These are phyloP conservation scores for Caenorhabditis sulstoni DNA, from an alignment of 2,888 invertebrate genomes.

Conservation along the genomic window DNA sequence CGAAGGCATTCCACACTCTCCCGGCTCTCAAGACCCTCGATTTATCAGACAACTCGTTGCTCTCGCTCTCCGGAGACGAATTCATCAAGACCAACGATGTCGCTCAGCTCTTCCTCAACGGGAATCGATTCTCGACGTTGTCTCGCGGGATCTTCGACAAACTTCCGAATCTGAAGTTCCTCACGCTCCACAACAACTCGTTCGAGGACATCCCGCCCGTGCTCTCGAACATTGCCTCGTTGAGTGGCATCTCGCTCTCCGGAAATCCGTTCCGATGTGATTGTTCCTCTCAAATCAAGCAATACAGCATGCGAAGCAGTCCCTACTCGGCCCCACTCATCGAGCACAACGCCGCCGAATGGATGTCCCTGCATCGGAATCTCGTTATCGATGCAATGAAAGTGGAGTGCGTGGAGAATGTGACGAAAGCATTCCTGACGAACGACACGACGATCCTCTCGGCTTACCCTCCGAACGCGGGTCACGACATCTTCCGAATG, in stretches of 20 bases:
- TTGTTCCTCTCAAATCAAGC: slow-evolving; percentile 57
- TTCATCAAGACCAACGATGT: slow-evolving; percentile 68
- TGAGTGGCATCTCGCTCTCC: slow-evolving; percentile 68
- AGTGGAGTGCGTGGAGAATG: slow-evolving; percentile 78
- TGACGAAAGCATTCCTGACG: slow-evolving; percentile 73
- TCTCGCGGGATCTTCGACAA: slow-evolving; percentile 62
- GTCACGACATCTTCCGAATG: slow-evolving; percentile 75
- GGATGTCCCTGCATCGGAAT: slow-evolving; percentile 57
- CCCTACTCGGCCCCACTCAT: slow-evolving; percentile 25
- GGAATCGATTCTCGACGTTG: slow-evolving; percentile 66
- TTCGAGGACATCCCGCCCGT: slow-evolving; percentile 63
- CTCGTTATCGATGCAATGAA: slow-evolving; percentile 69
- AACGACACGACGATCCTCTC: slow-evolving; percentile 79
- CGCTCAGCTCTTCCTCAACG: slow-evolving; percentile 70
- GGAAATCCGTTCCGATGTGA: slow-evolving; percentile 80
- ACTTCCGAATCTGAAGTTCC: slow-evolving; percentile 70
- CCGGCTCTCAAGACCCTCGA: slow-evolving; percentile 73
- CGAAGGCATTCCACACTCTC: slow-evolving; percentile 77
- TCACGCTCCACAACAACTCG: slow-evolving; percentile 74
- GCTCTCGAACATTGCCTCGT: slow-evolving; percentile 34
- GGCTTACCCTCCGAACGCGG: slow-evolving; percentile 73
- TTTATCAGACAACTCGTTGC: slow-evolving; percentile 72
- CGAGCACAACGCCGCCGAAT: slow-evolving; percentile 62
- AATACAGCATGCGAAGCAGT: slow-evolving; percentile 1
- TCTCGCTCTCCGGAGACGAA: slow-evolving; percentile 68